phyloP scores from a whole-genome alignment of 2,888 invertebrate species.

The Melanchra persicariae region DNA sequence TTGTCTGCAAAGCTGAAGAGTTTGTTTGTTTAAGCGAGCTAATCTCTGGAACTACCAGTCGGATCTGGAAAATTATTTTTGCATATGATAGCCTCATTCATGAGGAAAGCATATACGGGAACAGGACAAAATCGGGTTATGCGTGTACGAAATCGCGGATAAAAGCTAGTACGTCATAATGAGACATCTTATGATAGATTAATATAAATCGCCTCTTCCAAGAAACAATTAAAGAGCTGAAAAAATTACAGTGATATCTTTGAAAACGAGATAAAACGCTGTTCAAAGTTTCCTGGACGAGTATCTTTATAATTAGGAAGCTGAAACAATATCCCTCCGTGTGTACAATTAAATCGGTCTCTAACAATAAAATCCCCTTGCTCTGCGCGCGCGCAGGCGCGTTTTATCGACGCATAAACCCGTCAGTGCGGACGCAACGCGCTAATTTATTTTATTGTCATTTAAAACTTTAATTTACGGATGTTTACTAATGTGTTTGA shows the following conservation, averaged over 20 bases:
- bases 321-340: slow-evolving; percentile 56
- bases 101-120: no score
- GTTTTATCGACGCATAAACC: slow-evolving; percentile 80
- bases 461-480: slow-evolving; percentile 86
- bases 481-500: slow-evolving; percentile 81
- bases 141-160: no score
- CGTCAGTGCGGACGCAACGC: slow-evolving; percentile 75
- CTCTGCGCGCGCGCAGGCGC: slow-evolving; percentile 70
- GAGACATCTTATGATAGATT: neutral
- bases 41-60: no score
- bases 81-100: no score
- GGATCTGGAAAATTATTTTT: no score
- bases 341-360: slow-evolving; percentile 60
- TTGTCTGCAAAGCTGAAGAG: no score
- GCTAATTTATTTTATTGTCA: slow-evolving; percentile 86
- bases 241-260: neutral
- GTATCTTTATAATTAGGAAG: neutral
- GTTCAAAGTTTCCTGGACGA: neutral
- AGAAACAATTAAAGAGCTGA: neutral
- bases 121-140: no score
- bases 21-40: no score
- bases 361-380: slow-evolving; percentile 68
- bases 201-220: neutral
- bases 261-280: no score
- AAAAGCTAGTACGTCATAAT: no score